phyloP scores from a whole-genome alignment of 2,888 invertebrate species.

The Aspidiotus rigidus region DNA sequence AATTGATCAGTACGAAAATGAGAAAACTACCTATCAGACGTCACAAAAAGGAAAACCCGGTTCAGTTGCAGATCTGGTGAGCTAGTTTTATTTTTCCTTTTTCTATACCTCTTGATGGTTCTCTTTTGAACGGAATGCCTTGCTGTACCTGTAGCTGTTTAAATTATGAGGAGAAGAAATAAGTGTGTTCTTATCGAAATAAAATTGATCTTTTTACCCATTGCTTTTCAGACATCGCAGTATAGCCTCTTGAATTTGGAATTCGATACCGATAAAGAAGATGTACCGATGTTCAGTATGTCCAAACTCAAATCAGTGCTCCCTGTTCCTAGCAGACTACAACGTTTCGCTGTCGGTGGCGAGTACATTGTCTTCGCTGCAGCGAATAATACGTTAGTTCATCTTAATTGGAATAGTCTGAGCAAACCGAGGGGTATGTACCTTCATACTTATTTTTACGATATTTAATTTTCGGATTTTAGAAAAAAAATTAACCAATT shows the following conservation, averaged over 20 bases:
- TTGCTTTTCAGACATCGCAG: neutral
- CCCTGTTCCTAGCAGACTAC: neutral
- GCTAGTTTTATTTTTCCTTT: no score
- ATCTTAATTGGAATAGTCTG: neutral
- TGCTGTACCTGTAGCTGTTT: no score
- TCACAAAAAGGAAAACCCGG: no score
- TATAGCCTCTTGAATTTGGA: neutral
- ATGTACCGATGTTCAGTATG: neutral
- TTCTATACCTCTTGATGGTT: no score
- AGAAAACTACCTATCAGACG: no score
- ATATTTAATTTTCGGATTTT: neutral
- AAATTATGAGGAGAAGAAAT: no score
- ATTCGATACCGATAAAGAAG: neutral
- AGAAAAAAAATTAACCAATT: neutral
- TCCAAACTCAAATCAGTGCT: neutral
- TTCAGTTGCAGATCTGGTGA: no score
- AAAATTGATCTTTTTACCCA: no score
- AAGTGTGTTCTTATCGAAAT: no score
- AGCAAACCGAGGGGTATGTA: neutral
- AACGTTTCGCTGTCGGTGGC: slow-evolving; percentile 8
- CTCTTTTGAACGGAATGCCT: no score
- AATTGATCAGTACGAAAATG: no score
- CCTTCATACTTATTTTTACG: neutral
- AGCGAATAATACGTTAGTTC: neutral
- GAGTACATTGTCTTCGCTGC: neutral